Conservation (phyloP, 2,797 vertebrate species). For the Arnoldichthys spilopterus region DNA sequence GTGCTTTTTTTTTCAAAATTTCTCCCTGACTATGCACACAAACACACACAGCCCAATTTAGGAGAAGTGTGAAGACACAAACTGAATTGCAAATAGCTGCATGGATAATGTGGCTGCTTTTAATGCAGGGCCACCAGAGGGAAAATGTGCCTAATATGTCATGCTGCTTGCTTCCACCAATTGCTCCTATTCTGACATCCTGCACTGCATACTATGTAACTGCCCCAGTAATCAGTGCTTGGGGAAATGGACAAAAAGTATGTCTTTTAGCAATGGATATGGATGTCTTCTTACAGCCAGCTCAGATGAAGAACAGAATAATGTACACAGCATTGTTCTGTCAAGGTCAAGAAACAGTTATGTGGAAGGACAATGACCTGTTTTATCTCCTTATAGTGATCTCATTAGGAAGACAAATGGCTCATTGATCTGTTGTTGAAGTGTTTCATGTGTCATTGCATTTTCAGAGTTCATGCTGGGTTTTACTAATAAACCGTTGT, state of each 20-base stretch:
- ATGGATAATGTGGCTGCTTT: neutral
- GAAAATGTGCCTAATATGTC: constrained; percentile 1
- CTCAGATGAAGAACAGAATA: neutral
- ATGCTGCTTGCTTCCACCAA: neutral
- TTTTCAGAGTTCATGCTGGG: neutral
- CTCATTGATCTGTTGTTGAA: neutral
- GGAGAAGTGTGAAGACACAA: neutral
- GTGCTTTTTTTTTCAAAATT: too few species aligned
- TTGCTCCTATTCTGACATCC: neutral
- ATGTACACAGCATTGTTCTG: neutral
- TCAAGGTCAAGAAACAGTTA: neutral
- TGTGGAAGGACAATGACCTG: neutral
- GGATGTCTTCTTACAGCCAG: neutral
- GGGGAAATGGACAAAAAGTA: neutral
- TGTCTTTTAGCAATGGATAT: neutral
- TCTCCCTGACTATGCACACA: neutral
- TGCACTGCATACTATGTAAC: neutral
- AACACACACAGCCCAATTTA: neutral
- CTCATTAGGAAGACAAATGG: neutral
- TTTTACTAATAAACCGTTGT: neutral
- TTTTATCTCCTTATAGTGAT: neutral
- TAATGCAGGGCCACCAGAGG: neutral
- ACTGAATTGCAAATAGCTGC: constrained; percentile 3
- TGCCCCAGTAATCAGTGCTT: neutral
- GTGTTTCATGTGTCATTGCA: neutral